A percentile compares a stretch with the other conserved stretches of the same genome.
phyloP scores from a whole-genome alignment of 2,113 vertebrate species.

The Nymphicus hollandicus region DNA sequence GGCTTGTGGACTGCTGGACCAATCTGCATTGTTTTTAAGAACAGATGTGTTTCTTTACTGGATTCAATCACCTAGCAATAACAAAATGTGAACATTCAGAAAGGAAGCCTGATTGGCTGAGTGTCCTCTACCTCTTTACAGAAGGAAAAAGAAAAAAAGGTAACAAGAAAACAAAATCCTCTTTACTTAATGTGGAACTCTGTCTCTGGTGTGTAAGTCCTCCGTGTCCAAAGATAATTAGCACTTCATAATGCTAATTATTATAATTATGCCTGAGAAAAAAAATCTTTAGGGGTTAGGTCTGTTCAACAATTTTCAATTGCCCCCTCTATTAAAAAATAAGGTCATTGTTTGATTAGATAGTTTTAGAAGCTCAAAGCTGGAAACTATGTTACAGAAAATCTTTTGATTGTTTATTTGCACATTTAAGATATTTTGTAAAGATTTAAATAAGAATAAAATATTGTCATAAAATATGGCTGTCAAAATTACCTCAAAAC shows the following conservation, averaged over 20 bases:
- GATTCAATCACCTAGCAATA: background rate
- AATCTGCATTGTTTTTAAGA: background rate
- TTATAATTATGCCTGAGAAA: slow-evolving; percentile 86
- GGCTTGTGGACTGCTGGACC: background rate
- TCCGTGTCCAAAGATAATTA: slow-evolving; percentile 84
- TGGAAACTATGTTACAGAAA: slow-evolving; percentile 53
- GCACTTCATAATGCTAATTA: slow-evolving; percentile 85
- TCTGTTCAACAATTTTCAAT: slow-evolving; percentile 81
- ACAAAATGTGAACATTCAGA: background rate
- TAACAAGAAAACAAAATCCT: slow-evolving; percentile 73
- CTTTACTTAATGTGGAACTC: slow-evolving; percentile 80
- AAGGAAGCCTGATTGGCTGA: slow-evolving; percentile 25
- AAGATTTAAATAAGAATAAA: background rate
- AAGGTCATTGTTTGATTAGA: slow-evolving; percentile 81
- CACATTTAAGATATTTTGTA: background rate
- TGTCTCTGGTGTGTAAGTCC: slow-evolving; percentile 78
- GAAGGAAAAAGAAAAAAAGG: slow-evolving; percentile 25
- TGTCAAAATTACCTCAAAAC: background rate
- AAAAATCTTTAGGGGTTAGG: slow-evolving; percentile 84
- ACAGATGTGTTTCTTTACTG: background rate
- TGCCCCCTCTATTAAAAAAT: slow-evolving; percentile 83
- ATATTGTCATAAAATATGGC: background rate
- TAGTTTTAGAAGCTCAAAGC: slow-evolving; percentile 67
- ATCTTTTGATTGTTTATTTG: slow-evolving; percentile 50
- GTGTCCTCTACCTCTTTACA: slow-evolving; percentile 57